Base-by-base conservation (phyloP, 2,888 invertebrate species). In the Tolmerus cingulatus region DNA sequence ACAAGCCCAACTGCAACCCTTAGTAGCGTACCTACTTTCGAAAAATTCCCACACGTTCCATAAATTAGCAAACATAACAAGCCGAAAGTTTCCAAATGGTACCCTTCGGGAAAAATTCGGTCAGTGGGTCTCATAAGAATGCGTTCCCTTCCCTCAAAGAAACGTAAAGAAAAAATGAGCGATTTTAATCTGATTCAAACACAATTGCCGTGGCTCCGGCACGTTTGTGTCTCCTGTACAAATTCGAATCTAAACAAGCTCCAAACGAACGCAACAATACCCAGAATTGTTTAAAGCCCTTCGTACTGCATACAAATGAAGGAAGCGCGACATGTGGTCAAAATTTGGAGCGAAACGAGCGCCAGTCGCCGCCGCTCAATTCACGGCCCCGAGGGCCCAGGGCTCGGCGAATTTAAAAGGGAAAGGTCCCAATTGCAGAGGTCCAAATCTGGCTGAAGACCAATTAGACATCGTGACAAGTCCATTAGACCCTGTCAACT, bases 81-180 rank as follows among this genome's bases (percentile, higher is more conserved):
- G n/a, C 34, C 19, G n/a, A 77, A 16, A 23, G 23, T 30, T 74
- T 74, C n/a, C 23, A 74, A 74, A 74, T 23, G 74, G 14, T n/a
- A 4, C 30, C 19, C 27, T 23, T 23, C 46, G 43, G n/a, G 7
- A 78, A 78, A 43, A 78, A 78, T 12, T 23, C 46, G 78, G 78
- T 78, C 43, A 78, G 43, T 78, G 9, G 78, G 78, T 14, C 46
- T 78, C 78, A 78, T 78, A 78, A 78, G 46, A 78, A 78, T 78
- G 19, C 78, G 27, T 43, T 37, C 1, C 77, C 19, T 77, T 77
- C n/a, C n/a, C n/a, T 51, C n/a, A 5, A 51, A 51, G 7, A 51
- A n/a, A 4, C 43, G 16, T 46, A 51, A 51, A 34, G 16, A 34
- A 30, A 37, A 76, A 78, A 40, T 30, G n/a, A 76, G 3, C 16